A percentile compares a stretch with the other conserved stretches of the same genome.
phyloP scores from a whole-genome alignment of 2,888 invertebrate species.

The Diadegma fenestrale region DNA sequence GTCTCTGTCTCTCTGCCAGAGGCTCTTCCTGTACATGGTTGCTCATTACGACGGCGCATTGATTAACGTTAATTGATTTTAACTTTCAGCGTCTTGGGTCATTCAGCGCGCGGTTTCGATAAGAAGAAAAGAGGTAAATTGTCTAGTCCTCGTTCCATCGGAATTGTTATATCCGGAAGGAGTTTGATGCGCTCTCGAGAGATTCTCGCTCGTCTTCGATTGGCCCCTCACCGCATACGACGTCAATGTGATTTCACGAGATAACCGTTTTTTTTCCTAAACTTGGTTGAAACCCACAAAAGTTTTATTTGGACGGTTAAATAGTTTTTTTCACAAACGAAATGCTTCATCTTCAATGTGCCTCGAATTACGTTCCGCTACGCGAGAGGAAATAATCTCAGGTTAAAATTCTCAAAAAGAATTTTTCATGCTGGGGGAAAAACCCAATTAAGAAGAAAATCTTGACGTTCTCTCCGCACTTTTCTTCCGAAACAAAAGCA shows the following conservation, averaged over 20 bases:
- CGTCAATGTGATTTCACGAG: constrained; percentile 10
- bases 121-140: constrained; percentile 51
- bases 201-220: not conserved
- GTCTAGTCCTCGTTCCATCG: constrained; percentile 26
- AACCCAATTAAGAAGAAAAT: not conserved
- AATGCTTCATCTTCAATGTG: not conserved
- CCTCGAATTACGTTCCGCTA: not conserved
- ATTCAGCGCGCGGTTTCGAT: constrained; percentile 51
- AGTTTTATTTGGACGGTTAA: not conserved
- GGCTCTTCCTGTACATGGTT: constrained; percentile 37
- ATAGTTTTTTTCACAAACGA: not conserved
- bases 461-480: not conserved
- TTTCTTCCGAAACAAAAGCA: not conserved
- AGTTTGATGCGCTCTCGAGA: not conserved
- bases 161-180: not conserved
- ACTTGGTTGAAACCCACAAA: not conserved
- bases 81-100: constrained; percentile 60
- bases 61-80: constrained; percentile 74
- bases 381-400: not conserved
- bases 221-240: not conserved
- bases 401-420: not conserved
- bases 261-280: not conserved
- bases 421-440: not conserved
- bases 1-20: not conserved
- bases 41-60: constrained; percentile 69